Percentiles rank a stretch among this genome's conserved stretches.
Conservation (phyloP, 2,888 invertebrate genomes). For the Macrosoma leucophasiata region DNA sequence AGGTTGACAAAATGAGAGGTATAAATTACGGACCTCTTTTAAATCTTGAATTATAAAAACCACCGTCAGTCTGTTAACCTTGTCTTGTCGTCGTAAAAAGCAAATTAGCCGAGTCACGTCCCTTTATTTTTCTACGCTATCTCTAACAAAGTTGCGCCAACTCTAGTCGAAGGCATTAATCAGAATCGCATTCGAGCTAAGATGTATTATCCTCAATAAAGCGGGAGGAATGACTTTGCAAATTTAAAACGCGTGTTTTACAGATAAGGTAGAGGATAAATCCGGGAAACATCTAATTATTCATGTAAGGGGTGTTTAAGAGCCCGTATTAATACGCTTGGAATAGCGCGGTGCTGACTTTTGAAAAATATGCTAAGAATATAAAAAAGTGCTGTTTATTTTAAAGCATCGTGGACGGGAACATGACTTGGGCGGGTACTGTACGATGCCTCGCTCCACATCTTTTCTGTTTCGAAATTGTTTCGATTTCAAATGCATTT, state of each 20-base stretch:
- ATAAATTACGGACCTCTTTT: slow-evolving; percentile 16
- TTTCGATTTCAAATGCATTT: too few species aligned
- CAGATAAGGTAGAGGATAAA: slow-evolving; percentile 63
- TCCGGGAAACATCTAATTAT: slow-evolving; percentile 71
- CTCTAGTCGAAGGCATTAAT: slow-evolving; percentile 66
- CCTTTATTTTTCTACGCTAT: slow-evolving; percentile 71
- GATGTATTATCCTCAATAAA: slow-evolving; percentile 74
- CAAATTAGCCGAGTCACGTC: slow-evolving; percentile 69
- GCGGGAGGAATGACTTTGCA: slow-evolving; percentile 71
- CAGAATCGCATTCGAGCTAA: slow-evolving; percentile 64
- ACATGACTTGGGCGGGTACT: slow-evolving; percentile 66
- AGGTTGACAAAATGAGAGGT: slow-evolving; percentile 6
- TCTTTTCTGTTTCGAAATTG: slow-evolving; percentile 53
- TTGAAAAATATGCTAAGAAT: slow-evolving; percentile 56
- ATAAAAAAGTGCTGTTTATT: slow-evolving; percentile 60
- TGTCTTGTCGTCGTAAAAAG: slow-evolving; percentile 33
- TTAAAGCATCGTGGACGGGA: slow-evolving; percentile 51
- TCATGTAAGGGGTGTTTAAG: slow-evolving; percentile 72
- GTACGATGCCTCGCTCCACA: slow-evolving; percentile 32
- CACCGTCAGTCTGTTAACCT: slow-evolving; percentile 16
- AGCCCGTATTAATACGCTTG: slow-evolving; percentile 62
- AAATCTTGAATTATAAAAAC: slow-evolving; percentile 11
- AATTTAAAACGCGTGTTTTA: slow-evolving; percentile 71
- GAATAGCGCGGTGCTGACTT: slow-evolving; percentile 39
- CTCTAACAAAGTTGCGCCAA: slow-evolving; percentile 66